Base-by-base conservation (phyloP, 2,888 invertebrate species). In the Euplagia quadripunctaria region DNA sequence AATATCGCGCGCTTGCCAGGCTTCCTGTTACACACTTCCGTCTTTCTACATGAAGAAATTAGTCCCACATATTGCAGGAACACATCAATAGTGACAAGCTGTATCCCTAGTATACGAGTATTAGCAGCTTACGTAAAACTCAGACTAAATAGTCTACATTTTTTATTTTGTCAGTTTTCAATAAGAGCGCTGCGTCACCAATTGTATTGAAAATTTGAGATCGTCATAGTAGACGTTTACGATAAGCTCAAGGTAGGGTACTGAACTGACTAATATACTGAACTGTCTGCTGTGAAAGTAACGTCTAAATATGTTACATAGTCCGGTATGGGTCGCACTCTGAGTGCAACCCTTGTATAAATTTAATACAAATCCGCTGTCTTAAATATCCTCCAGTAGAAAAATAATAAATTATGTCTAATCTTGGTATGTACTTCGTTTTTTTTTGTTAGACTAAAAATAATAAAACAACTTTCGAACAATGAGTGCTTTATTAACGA, bases 401-500 rank as follows among this genome's bases (percentile, higher is more conserved):
- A 55, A 55, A n/a, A 58, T 20, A 58, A 58, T 58, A 58, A 58
- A 12, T 58, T 9, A 20, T 1, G 3, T 9, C 8, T 55, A n/a
- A 20, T 52, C 52, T 11, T 31, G 12, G 11, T n/a, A 46, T 9
- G 43, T 11, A 58, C 4, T 31, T 20, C 4, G 12, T 20, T 20
- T 31, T 11, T 20, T 61, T 31, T 63, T 41, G 41, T 41, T 64
- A 64, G n/a, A 9, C 1, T n/a, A 58, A 58, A 71, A 58, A 71
- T 74, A 74, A 76, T 76, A 80, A 68, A 52, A 78, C 71, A 71
- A 65, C 64, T 80, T 87, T 91, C 86, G 95, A 95, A 95, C 95
- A 95, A 95, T 94, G 94, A 94, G 95, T 95, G 95, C 94, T 95
- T 95, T 95, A 95, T 94, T 95, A 95, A 95, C 95, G 93, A 95